Evolutionary conservation across 2,888 invertebrate species (phyloP).

Genomic region (Tachystola acroxantha): DNA sequence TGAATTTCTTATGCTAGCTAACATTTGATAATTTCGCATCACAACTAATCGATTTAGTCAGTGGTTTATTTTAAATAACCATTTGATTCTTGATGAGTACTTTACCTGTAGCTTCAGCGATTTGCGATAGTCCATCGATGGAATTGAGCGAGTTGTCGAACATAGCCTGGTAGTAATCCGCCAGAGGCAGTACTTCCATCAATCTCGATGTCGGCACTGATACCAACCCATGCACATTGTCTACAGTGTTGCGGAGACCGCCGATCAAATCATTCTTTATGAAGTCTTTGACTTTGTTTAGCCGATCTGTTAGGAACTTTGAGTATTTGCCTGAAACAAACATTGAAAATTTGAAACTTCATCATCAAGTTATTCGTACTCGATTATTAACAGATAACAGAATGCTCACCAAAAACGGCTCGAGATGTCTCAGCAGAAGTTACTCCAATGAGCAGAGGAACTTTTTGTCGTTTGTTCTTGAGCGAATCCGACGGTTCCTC

Average conservation of each 20-base stretch:
- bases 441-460: constrained; percentile 85
- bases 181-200: constrained; percentile 40
- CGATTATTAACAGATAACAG: background rate
- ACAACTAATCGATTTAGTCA: too few relatives aligned
- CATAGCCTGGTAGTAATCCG: constrained; percentile 54
- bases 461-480: constrained; percentile 68
- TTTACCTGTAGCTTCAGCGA: constrained; percentile 80
- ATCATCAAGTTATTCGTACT: background rate
- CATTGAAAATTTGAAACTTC: too few relatives aligned
- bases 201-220: constrained; percentile 30
- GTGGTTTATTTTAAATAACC: too few relatives aligned
- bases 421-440: constrained; percentile 84
- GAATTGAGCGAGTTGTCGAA: constrained; percentile 47
- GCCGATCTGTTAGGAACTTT: constrained; percentile 44
- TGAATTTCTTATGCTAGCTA: too few relatives aligned
- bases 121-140: constrained; percentile 70
- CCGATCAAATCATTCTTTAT: constrained; percentile 63
- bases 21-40: too few relatives aligned
- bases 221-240: constrained; percentile 46
- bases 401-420: constrained; percentile 72
- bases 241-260: constrained; percentile 47
- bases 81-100: too few relatives aligned
- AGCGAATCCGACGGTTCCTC: constrained; percentile 80
- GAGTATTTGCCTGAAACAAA: constrained; percentile 59
- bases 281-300: constrained; percentile 51